Conservation (phyloP, 2,113 vertebrate species). For the Lepus timidus region DNA sequence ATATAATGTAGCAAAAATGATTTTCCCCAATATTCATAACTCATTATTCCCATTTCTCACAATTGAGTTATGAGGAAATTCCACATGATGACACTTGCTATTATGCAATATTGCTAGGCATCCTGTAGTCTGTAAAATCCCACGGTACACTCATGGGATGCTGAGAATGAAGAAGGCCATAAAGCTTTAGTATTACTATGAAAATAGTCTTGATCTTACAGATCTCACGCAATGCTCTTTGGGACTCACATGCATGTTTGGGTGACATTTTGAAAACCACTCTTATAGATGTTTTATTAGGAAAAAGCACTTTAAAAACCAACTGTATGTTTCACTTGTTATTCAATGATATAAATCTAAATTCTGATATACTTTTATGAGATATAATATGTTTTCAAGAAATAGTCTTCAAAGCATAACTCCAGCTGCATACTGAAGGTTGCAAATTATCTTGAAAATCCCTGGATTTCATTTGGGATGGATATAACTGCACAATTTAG, state of each 20-base stretch:
- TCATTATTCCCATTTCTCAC: neutral
- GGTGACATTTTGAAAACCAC: constrained; percentile 24
- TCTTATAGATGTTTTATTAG: neutral
- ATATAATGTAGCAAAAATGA: neutral
- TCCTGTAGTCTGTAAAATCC: neutral
- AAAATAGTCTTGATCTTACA: neutral
- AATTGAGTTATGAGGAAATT: neutral
- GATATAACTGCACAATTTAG: neutral
- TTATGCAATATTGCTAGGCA: neutral
- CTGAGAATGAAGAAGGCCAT: neutral
- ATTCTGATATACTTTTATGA: neutral
- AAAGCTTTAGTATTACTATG: constrained; percentile 18
- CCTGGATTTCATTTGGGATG: neutral
- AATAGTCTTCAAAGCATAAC: neutral
- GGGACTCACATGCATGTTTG: neutral
- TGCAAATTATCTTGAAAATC: neutral
- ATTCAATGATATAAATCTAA: constrained; percentile 21
- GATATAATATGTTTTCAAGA: neutral
- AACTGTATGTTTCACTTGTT: constrained; percentile 49
- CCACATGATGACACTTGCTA: neutral
- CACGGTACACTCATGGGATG: neutral
- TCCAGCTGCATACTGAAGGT: neutral
- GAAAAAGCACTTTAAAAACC: constrained; percentile 20
- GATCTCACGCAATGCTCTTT: neutral
- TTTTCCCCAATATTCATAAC: neutral